Base-by-base conservation (phyloP, 2,888 invertebrate species). In the Lasioglossum vierecki region DNA sequence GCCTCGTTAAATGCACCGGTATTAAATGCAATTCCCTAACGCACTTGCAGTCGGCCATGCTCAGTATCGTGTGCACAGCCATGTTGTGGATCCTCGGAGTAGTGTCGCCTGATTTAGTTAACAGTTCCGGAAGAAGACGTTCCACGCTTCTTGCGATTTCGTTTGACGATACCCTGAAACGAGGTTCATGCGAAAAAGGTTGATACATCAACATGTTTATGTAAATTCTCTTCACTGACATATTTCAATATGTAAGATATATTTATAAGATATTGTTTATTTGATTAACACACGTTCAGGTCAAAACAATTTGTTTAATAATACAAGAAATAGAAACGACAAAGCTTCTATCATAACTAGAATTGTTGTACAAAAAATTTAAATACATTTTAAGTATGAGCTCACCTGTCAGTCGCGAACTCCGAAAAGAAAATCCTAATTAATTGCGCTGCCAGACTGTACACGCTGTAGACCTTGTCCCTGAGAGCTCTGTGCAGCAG, bases 381-480 rank as follows among this genome's bases (percentile, higher is more conserved):
- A 35, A 35, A 35, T 35, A 35, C 35, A 35, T 35, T 35, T 1
- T 35, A 35, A 35, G 35, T 4, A 6, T 15, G 41, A 63, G 76
- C 44, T 68, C 93, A 97, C 97, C 97, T 97, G 88, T 97, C 97
- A 0, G 97, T 97, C n/a, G 98, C 97, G 93, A 98, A 98, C 91
- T 98, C 98, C 11, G 97, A 96, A 93, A 98, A 98, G 93, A 98
- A 96, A 87, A 97, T 96, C 83, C 97, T 95, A 30, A 98, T 97
- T 2, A 98, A 97, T 94, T 98, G 98, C 82, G 98, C 98, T 0
- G 98, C 98, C 89, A 97, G 96, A 93, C 97, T 98, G 95, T 98
- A 98, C 0, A 98, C 98, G 35, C 98, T 98, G 95, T 98, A 98
- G 26, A 98, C 98, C 93, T 98, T 98, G 94, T 98, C 98, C 73